Base-by-base conservation (phyloP, 2,888 invertebrate genomes). In the Pimpla rufipes region DNA sequence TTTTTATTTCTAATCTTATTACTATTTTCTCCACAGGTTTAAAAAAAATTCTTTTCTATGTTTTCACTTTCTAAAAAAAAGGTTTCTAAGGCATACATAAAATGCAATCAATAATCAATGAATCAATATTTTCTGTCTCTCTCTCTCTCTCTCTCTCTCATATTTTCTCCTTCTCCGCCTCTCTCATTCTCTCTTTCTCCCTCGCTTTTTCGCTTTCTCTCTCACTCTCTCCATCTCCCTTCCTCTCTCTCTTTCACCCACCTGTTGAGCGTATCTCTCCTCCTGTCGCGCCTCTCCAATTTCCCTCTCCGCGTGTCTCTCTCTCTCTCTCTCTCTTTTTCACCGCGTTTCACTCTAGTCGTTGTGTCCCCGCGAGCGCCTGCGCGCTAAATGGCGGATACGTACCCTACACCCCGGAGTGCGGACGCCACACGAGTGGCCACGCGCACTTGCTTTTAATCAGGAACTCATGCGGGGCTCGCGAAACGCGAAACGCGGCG, bases 381-480 rank as follows among this genome's bases (percentile, higher is more conserved):
- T 66, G 73, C 79, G 67, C 50, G 78, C 82, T 78, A 84, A 84
- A 84, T 82, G 67, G 79, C 73, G 84, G 70, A 79, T 81, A 67
- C 55, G 67, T 59, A 55, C 10, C 81, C 40, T 40, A 47, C 68
- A 78, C 70, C 47, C 78, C 68, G 62, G 18, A 57, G 66, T 66
- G 40, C 52, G 55, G 55, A 62, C 62, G 5, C 5, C 2, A 29
- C 29, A 5, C 29, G 29, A 2, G 29, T 5, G 29, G 29, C 37
- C 37, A 35, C 29, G 52, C 74, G 80, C 81, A 84, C 82, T 82
- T 84, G 79, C 67, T 84, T 84, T 84, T 77, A 84, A 84, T 81
- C 85, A 85, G 77, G 62, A 67, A 75, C 79, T 64, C 74, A 29
- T n/a, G n/a, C n/a, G 50, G 59, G 79, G 74, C 37, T 10, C 68